A percentile compares a stretch with the other conserved stretches of the same genome.
phyloP scores from a whole-genome alignment of 2,113 vertebrate genomes.

The Lycaon pictus region DNA sequence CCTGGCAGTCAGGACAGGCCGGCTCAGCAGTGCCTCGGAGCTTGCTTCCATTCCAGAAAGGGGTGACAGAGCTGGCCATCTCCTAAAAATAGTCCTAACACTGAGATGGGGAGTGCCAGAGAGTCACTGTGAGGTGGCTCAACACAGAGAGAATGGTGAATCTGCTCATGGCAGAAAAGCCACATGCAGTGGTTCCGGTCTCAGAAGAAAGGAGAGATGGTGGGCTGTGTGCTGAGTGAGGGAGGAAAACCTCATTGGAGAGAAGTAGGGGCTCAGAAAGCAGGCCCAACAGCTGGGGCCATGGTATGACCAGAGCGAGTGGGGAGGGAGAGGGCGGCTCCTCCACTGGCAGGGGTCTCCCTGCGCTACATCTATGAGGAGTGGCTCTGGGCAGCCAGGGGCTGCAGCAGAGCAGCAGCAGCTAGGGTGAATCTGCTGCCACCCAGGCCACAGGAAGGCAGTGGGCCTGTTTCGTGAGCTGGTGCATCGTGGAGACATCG shows the following conservation, averaged over 20 bases:
- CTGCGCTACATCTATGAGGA: background rate
- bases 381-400: background rate
- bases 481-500: background rate
- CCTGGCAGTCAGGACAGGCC: background rate
- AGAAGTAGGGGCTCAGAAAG: background rate
- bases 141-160: background rate
- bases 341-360: background rate
- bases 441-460: background rate
- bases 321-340: background rate
- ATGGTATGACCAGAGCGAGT: background rate
- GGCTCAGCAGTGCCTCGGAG: background rate
- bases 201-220: background rate
- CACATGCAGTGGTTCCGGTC: rapidly evolving
- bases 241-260: background rate
- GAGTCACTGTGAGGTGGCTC: background rate
- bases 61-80: background rate
- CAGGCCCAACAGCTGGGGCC: background rate
- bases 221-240: background rate
- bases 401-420: too few species aligned
- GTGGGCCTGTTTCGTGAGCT: too few species aligned
- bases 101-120: background rate
- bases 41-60: background rate
- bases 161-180: background rate
- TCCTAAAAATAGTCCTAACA: background rate
- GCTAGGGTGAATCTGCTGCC: background rate